These are phyloP conservation scores for Flabesymbios commensalis DNA, from an alignment of 2,888 invertebrate species.

Conservation along the genomic window DNA sequence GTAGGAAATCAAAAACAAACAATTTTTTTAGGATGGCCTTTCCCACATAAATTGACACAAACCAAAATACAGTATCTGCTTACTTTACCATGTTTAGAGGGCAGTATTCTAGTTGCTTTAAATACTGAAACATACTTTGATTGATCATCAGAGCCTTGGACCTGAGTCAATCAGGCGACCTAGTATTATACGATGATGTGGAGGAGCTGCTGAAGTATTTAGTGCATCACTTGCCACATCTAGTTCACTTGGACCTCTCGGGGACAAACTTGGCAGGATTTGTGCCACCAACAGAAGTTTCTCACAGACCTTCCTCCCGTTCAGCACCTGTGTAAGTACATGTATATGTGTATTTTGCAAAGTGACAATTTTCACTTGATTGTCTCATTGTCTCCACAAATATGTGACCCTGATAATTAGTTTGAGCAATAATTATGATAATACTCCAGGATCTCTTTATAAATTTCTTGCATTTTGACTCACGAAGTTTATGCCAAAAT, in stretches of 20 bases:
- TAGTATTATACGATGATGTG: constrained; percentile 75
- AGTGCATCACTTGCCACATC: constrained; percentile 73
- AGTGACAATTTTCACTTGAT: not conserved
- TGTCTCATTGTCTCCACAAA: not conserved
- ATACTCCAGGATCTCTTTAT: too few relatives aligned
- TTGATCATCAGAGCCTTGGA: constrained; percentile 73
- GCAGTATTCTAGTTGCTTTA: too few relatives aligned
- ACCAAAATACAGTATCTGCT: too few relatives aligned
- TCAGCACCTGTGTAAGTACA: not conserved
- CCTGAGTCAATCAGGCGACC: constrained; percentile 69
- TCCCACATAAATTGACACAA: too few relatives aligned
- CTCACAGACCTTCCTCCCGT: constrained; percentile 12
- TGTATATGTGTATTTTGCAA: not conserved
- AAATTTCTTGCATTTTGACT: too few relatives aligned
- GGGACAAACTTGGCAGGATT: constrained; percentile 91
- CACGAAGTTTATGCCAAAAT: too few relatives aligned
- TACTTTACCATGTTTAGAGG: too few relatives aligned
- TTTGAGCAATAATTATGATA: too few relatives aligned
- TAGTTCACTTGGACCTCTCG: constrained; percentile 89
- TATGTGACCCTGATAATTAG: not conserved
- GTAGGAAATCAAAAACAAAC: too few relatives aligned
- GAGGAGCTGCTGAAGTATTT: constrained; percentile 73
- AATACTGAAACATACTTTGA: not conserved
- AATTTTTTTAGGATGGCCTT: too few relatives aligned
- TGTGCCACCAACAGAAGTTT: constrained; percentile 22